These are phyloP conservation scores for Polymixis lichenea DNA, from an alignment of 2,888 invertebrate species.

Conservation along the genomic window DNA sequence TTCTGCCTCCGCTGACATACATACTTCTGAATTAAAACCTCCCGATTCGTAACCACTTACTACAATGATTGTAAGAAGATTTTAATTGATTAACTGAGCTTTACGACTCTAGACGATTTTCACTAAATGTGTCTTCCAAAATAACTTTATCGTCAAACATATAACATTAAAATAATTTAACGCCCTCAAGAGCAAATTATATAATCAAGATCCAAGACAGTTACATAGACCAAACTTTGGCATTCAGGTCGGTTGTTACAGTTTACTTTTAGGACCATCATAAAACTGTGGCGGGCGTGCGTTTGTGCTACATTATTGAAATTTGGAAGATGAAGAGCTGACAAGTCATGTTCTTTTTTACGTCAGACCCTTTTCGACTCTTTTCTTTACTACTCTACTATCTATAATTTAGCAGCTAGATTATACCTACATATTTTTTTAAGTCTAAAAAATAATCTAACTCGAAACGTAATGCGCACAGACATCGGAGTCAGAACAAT, in stretches of 20 bases:
- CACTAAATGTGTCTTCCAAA: slow-evolving; percentile 44
- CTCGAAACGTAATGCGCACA: slow-evolving; percentile 64
- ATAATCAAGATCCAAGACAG: slow-evolving; percentile 56
- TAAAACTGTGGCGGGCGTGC: slow-evolving; percentile 46
- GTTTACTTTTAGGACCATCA: slow-evolving; percentile 50
- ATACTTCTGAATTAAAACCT: neutral
- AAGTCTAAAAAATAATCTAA: neutral
- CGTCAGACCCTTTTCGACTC: neutral
- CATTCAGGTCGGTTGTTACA: slow-evolving; percentile 44
- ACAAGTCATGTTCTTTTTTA: slow-evolving; percentile 6
- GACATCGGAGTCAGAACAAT: slow-evolving; percentile 78
- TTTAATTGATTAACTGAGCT: slow-evolving; percentile 9
- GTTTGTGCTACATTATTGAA: slow-evolving; percentile 49
- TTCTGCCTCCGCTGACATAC: slow-evolving; percentile 16
- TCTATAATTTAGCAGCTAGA: too few relatives aligned
- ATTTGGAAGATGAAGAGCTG: slow-evolving; percentile 19
- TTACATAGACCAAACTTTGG: slow-evolving; percentile 38
- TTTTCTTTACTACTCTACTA: too few relatives aligned
- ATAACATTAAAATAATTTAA: slow-evolving; percentile 47
- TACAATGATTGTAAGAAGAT: slow-evolving; percentile 11
- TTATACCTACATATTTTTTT: too few relatives aligned
- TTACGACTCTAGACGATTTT: slow-evolving; percentile 18
- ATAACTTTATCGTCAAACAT: slow-evolving; percentile 48
- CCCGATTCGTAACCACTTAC: neutral
- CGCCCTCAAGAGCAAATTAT: slow-evolving; percentile 53